Evolutionary conservation across 2,888 invertebrate species (phyloP), one percentile per base, ranked within the genome.

Genomic region (Amorpha juglandis): DNA sequence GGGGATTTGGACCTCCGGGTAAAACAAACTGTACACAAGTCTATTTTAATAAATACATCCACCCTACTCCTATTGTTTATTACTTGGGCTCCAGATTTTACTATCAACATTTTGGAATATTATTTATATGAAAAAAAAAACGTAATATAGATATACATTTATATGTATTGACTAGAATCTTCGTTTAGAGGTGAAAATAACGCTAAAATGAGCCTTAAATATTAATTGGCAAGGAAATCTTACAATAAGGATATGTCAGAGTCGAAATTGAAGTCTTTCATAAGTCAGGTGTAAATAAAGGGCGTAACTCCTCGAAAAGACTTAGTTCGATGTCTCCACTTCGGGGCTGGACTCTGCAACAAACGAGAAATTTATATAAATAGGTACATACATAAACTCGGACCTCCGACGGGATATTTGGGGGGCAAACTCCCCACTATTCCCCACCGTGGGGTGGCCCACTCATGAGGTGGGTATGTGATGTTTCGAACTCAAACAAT

Each of bases 281-380:
- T 74, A 77, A 76, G 73, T 71, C 74, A 74, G 68, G 63, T 74
- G 74, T 14, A 69, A 58, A 70, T 70, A 48, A 19, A 38, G 33
- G 38, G 19, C 42, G 33, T 66, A 55, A 69, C 68, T 47, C 53
- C 63, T 51, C 51, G 52, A 69, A 76, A 76, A 74, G 9, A 8
- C 73, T 84, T 84, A 88, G 72, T 88, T 86, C 48, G 79, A 74
- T 47, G 78, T 71, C 63, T 84, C 86, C 69, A 75, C 74, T 67
- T 89, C 90, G 48, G 79, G 73, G 80, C 80, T 89, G 64, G 86
- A 76, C 68, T 87, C 91, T 88, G 91, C 50, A 87, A 89, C 72
- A 71, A 73, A 75, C 4, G 27, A 73, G 72, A 69, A 27, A 55
- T 6, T 27, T 38, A 58, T 0, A 16, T 38, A 27, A 1, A 27